Evolutionary conservation across 2,797 vertebrate genomes (phyloP).

Genomic region (Philypnodon macrostomus): DNA sequence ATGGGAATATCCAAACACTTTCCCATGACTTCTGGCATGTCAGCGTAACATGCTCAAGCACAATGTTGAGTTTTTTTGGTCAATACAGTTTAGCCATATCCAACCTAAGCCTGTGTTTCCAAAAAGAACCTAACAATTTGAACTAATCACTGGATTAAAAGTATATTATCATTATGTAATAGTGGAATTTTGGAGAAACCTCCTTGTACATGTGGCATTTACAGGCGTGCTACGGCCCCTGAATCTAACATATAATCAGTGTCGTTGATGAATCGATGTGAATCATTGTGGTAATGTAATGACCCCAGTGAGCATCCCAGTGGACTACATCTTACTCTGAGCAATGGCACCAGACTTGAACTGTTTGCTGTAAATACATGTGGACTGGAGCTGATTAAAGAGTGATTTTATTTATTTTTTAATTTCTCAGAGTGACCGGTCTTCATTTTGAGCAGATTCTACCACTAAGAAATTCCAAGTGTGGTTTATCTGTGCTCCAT

Average conservation of each 20-base stretch:
- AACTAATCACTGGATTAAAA: slow-evolving; percentile 28
- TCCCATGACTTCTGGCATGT: background rate
- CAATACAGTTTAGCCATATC: background rate
- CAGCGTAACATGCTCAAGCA: background rate
- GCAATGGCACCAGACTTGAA: slow-evolving; percentile 10
- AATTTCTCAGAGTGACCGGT: slow-evolving; percentile 49
- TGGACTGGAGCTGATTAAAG: slow-evolving; percentile 57
- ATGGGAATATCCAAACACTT: too few relatives aligned
- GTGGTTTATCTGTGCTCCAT: slow-evolving; percentile 51
- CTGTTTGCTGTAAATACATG: slow-evolving; percentile 47
- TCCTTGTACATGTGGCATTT: slow-evolving; percentile 6
- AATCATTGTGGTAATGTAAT: slow-evolving; percentile 18
- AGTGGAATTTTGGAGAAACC: slow-evolving; percentile 20
- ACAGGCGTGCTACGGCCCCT: background rate
- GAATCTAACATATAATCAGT: slow-evolving; percentile 18
- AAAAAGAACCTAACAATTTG: slow-evolving; percentile 4
- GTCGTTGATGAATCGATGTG: slow-evolving; percentile 22
- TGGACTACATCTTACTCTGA: slow-evolving; percentile 23
- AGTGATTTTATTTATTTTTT: slow-evolving; percentile 39
- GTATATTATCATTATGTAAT: slow-evolving; percentile 29
- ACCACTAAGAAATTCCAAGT: slow-evolving; percentile 43
- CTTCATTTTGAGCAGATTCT: slow-evolving; percentile 52
- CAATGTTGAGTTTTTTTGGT: background rate
- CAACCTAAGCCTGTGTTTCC: background rate
- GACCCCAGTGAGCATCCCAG: slow-evolving; percentile 18